phyloP scores from a whole-genome alignment of 2,797 vertebrate genomes.

The Sebastes variabilis region DNA sequence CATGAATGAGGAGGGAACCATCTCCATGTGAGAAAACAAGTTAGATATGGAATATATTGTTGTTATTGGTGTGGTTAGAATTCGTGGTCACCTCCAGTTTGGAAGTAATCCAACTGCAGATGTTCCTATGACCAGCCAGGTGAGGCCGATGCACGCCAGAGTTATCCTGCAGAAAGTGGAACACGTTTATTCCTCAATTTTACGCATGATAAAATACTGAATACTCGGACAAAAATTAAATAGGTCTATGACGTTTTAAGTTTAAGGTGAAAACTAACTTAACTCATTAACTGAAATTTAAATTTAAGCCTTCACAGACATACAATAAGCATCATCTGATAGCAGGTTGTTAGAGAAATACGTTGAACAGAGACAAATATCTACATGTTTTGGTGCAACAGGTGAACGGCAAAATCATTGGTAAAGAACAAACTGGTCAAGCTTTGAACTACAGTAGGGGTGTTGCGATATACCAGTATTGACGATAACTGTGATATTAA shows the following conservation, averaged over 20 bases:
- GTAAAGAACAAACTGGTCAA: background rate
- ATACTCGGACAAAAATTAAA: background rate
- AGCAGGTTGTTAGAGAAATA: background rate
- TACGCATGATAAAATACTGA: background rate
- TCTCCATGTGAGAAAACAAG: background rate
- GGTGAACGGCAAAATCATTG: background rate
- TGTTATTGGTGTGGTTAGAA: background rate
- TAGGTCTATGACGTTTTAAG: background rate
- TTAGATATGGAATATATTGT: background rate
- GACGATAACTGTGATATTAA: no score
- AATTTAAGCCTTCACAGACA: background rate
- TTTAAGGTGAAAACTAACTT: background rate
- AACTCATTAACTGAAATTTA: background rate
- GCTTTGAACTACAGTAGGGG: background rate
- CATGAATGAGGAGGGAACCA: background rate
- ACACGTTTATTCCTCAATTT: background rate
- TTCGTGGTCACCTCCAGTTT: conserved; percentile 84
- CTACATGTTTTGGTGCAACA: no score
- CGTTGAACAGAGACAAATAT: background rate
- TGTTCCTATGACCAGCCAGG: conserved; percentile 91
- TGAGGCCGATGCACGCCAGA: conserved; percentile 89
- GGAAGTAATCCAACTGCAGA: conserved; percentile 91
- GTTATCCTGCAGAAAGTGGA: conserved; percentile 80
- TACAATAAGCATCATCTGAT: background rate
- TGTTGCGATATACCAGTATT: no score